Base-by-base conservation (phyloP, 2,113 vertebrate species). In the Neodon shergylaensis region DNA sequence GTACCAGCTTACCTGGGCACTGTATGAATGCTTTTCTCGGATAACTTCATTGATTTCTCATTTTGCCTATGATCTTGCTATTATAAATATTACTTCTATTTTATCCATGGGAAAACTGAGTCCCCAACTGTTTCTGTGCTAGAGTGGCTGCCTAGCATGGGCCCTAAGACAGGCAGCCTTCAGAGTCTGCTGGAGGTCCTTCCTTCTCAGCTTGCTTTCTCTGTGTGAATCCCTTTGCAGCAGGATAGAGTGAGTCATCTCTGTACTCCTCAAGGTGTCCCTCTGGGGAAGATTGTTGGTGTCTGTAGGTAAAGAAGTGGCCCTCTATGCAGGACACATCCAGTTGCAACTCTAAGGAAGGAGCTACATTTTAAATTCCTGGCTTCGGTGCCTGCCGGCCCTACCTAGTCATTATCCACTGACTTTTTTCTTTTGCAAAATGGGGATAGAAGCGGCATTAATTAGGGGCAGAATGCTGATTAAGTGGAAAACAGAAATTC, bases 401-500 rank as follows among this genome's bases (percentile, higher is more conserved):
- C 39, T 92, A 54, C 33, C 44, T 11, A 54, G 63, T 94, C 83
- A 44, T 66, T 65, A 1, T 76, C n/a, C 54, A 24, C 44, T 91
- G 66, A 91, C 68, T 89, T 39, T 54, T 77, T 8, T 92, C 21
- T n/a, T 95, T 76, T 77, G 21, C 66, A 91, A 88, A 92, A 42
- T 49, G 12, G 26, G 17, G 4, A 33, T 52, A 19, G 68, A n/a
- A 88, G 73, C 6, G 84, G 58, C 22, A 2, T 26, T 44, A 16
- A 36, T 70, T 68, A 22, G 44, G 33, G 5, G 0, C 79, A 22
- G 12, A 68, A 26, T 88, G 33, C 82, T 24, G 33, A 85, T 81
- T 74, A 74, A 61, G 65, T 83, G 73, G 81, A 31, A 85, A 88
- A 36, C n/a, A 7, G 65, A 68, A 68, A 39, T 10, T n/a, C 44